A percentile compares a stretch with the other conserved stretches of the same genome.
Conservation (phyloP, 2,797 vertebrate species). For the Leuciscus waleckii region DNA sequence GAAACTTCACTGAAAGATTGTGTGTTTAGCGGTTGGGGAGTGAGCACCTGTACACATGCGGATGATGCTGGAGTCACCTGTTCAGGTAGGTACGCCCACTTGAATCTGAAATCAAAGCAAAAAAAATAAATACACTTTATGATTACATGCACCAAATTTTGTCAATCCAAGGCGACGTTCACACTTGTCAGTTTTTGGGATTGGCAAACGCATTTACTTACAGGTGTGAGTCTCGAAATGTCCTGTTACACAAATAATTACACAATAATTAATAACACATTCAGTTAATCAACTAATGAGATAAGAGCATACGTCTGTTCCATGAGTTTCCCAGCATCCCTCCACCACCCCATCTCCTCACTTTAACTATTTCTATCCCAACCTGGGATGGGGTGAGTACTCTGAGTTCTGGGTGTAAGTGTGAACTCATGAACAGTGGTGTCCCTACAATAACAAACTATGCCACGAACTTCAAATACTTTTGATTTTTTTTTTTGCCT, state of each 20-base stretch:
- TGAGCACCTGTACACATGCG: constrained; percentile 63
- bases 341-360: too few species aligned
- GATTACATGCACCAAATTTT: background rate
- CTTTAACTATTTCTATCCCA: too few species aligned
- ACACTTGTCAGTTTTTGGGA: background rate
- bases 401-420: too few species aligned
- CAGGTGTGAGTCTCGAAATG: background rate
- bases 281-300: too few species aligned
- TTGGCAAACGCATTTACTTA: background rate
- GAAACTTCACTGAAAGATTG: constrained; percentile 62
- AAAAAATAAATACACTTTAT: too few species aligned
- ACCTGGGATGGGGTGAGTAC: too few species aligned
- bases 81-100: constrained; percentile 63
- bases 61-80: constrained; percentile 65
- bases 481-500: accelerated
- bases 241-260: background rate
- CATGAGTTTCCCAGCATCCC: too few species aligned
- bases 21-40: constrained; percentile 60
- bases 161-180: background rate
- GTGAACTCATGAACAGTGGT: too few species aligned
- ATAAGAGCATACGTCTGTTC: too few species aligned
- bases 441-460: too few species aligned
- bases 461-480: too few species aligned
- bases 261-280: too few species aligned
- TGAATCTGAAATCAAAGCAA: background rate